Percentiles rank a stretch among this genome's conserved stretches.
These are phyloP conservation scores for Cerastis leucographa DNA, from an alignment of 2,888 invertebrate species.

Conservation along the genomic window DNA sequence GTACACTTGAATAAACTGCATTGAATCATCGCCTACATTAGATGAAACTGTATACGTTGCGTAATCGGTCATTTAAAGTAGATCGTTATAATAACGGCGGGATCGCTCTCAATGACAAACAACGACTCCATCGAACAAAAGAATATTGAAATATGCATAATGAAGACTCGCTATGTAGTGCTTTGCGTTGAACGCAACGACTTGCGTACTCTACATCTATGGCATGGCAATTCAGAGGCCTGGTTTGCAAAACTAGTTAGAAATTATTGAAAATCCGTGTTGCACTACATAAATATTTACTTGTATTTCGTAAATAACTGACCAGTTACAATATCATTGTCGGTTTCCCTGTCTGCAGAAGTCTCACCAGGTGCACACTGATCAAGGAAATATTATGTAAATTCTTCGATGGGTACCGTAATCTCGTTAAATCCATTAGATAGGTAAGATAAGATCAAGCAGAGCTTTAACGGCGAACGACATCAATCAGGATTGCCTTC, in stretches of 20 bases:
- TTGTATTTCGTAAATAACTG: slow-evolving; percentile 40
- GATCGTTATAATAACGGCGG: slow-evolving; percentile 69
- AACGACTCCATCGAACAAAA: slow-evolving; percentile 64
- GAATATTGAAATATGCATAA: slow-evolving; percentile 66
- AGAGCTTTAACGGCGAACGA: slow-evolving; percentile 80
- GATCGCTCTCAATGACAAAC: slow-evolving; percentile 66
- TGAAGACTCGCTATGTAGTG: slow-evolving; percentile 47
- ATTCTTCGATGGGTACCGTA: slow-evolving; percentile 82
- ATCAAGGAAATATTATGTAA: slow-evolving; percentile 78
- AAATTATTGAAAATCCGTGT: slow-evolving; percentile 51
- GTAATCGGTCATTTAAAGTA: slow-evolving; percentile 83
- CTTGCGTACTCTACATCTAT: slow-evolving; percentile 39
- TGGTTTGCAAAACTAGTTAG: slow-evolving; percentile 48
- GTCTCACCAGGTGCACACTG: slow-evolving; percentile 59
- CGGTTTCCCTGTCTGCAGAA: slow-evolving; percentile 37
- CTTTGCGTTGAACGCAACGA: slow-evolving; percentile 50
- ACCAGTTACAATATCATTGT: slow-evolving; percentile 40
- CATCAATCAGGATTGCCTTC: slow-evolving; percentile 85
- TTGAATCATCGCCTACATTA: slow-evolving; percentile 81
- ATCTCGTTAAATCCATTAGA: slow-evolving; percentile 86
- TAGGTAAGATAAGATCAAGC: slow-evolving; percentile 81
- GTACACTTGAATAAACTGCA: slow-evolving; percentile 72
- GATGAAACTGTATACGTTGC: slow-evolving; percentile 78
- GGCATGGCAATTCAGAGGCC: slow-evolving; percentile 34
- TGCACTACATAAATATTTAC: slow-evolving; percentile 11